These are phyloP conservation scores for Xanthostigma xanthostigma DNA, from an alignment of 2,888 invertebrate species.

Conservation along the genomic window DNA sequence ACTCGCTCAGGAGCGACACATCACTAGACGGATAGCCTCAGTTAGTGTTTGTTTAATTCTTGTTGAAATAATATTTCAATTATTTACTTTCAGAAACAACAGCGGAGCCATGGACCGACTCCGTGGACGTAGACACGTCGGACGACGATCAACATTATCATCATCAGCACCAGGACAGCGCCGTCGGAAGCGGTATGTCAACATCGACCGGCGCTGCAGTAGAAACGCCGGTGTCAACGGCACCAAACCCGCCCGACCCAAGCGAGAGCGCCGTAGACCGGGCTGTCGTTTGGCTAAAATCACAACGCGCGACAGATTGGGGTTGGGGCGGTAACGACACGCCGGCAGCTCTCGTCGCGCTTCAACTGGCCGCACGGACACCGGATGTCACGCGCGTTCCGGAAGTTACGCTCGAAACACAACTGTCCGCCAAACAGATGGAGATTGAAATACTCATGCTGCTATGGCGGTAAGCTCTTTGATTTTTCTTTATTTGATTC, in stretches of 20 bases:
- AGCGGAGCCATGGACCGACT: too few relatives aligned
- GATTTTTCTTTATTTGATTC: conserved; percentile 6
- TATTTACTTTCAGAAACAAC: too few relatives aligned
- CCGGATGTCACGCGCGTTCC: conserved; percentile 25
- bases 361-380: conserved; percentile 41
- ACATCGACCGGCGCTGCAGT: too few relatives aligned
- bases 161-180: too few relatives aligned
- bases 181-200: too few relatives aligned
- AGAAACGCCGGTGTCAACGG: too few relatives aligned
- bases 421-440: conserved; percentile 73
- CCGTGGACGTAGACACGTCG: too few relatives aligned
- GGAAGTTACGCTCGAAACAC: conserved; percentile 48
- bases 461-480: conserved; percentile 52
- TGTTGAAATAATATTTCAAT: too few relatives aligned
- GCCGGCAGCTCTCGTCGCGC: conserved; percentile 63
- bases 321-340: conserved; percentile 71
- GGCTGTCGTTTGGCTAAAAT: conserved; percentile 58
- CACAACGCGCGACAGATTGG: conserved; percentile 58
- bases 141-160: too few relatives aligned
- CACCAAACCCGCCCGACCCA: not conserved
- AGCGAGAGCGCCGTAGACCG: conserved; percentile 43
- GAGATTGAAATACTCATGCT: conserved; percentile 72
- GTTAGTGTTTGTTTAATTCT: too few relatives aligned
- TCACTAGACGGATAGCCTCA: too few relatives aligned
- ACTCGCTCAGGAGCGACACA: too few relatives aligned